These are phyloP conservation scores for Peucedramus taeniatus DNA, from an alignment of 2,113 vertebrate species.

Conservation along the genomic window DNA sequence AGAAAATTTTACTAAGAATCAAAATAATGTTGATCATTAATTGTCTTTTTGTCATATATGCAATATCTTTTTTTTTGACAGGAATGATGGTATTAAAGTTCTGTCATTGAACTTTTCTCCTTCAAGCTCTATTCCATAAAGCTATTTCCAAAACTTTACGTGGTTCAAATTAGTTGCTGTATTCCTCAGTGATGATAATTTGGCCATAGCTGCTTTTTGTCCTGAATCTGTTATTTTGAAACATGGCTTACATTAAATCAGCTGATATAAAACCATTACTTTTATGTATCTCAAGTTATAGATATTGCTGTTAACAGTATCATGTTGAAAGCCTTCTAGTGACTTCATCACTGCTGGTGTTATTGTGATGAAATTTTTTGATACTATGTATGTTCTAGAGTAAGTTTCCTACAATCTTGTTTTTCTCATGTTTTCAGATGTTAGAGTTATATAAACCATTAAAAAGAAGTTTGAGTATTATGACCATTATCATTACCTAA, in stretches of 20 bases:
- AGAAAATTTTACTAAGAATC: not conserved
- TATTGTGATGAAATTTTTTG: not conserved
- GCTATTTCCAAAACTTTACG: not conserved
- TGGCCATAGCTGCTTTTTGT: not conserved
- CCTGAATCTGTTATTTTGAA: not conserved
- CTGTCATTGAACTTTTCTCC: not conserved
- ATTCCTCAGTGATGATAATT: not conserved
- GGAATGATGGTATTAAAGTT: not conserved
- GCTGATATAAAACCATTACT: not conserved
- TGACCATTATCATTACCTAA: not conserved
- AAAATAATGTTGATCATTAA: not conserved
- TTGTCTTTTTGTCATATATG: not conserved
- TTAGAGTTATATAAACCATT: not conserved
- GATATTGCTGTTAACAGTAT: not conserved
- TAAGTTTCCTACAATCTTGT: not conserved
- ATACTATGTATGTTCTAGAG: not conserved
- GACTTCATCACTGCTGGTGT: not conserved
- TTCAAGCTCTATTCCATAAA: not conserved
- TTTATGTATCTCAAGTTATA: not conserved
- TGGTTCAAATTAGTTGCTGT: not conserved
- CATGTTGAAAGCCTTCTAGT: not conserved
- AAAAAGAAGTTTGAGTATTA: not conserved
- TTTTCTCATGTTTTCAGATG: not conserved
- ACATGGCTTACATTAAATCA: not conserved
- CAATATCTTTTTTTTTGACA: not conserved